phyloP scores from a whole-genome alignment of 2,888 invertebrate genomes.

The Emmelina monodactyla region DNA sequence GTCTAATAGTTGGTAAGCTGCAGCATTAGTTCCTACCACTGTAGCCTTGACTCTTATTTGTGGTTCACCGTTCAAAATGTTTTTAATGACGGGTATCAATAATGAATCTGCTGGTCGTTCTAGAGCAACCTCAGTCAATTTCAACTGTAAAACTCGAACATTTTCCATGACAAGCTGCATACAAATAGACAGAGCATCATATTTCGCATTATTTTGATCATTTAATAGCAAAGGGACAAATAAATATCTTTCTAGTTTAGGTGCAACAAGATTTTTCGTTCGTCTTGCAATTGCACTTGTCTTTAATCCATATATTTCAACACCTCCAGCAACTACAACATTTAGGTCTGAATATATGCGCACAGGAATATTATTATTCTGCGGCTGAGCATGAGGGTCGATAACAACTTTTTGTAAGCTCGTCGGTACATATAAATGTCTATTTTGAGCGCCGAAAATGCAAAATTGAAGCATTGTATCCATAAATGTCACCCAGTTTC shows the following conservation, averaged over 20 bases:
- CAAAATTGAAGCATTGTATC: conserved; percentile 96
- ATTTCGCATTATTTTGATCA: conserved; percentile 66
- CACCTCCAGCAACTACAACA: conserved; percentile 81
- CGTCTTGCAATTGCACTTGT: conserved; percentile 89
- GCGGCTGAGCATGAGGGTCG: conserved; percentile 75
- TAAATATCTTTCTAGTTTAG: conserved; percentile 83
- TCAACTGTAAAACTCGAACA: conserved; percentile 72
- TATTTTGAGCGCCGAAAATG: conserved; percentile 77
- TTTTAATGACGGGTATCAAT: conserved; percentile 67
- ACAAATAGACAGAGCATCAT: conserved; percentile 71
- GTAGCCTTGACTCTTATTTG: conserved; percentile 68
- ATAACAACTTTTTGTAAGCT: conserved; percentile 82
- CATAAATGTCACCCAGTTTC: conserved; percentile 94
- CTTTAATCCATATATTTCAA: conserved; percentile 89
- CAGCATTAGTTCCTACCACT: conserved; percentile 51
- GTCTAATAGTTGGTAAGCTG: conserved; percentile 63
- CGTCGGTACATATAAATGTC: conserved; percentile 89
- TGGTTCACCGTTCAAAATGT: conserved; percentile 77
- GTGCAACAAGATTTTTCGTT: conserved; percentile 77
- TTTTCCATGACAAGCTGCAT: conserved; percentile 85
- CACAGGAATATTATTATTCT: conserved; percentile 61
- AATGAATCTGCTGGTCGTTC: conserved; percentile 73
- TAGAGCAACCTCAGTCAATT: conserved; percentile 73
- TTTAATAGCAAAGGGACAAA: conserved; percentile 82
- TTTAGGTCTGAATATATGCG: conserved; percentile 75